Base-by-base conservation (phyloP, 2,113 vertebrate species). In the Smithornis capensis region DNA sequence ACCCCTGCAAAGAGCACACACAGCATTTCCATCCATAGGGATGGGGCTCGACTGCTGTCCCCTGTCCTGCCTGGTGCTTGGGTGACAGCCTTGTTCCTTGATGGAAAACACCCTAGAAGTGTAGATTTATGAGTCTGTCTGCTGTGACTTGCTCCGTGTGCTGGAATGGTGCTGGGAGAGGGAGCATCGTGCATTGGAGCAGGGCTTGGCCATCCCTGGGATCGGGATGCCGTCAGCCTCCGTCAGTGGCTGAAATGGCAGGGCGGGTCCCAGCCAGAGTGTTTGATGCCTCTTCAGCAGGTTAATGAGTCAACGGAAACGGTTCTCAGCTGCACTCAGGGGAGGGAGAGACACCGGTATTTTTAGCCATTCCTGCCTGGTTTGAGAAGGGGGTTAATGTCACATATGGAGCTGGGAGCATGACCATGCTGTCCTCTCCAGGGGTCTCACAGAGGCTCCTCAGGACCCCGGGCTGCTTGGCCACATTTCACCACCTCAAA, bases 171-270 rank as follows among this genome's bases (percentile, higher is more conserved):
- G 63, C 77, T 92, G 86, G 65, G 65, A 79, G 45, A 44, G 45
- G 55, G 64, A 70, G 19, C 14, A 3, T 1, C 1, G 4, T 29
- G 77, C n/a, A 2, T 4, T 16, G 50, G 81, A 94, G 84, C 24
- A 44, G 59, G 59, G 65, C 19, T 78, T 2, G 14, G 73, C 45
- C 28, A 18, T 65, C 40, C 9, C 29, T 0, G 1, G 45, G 59
- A 29, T 44, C 0, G 1, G 75, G 38, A 57, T 73, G 71, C 42
- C 0, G 0, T 75, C 62, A 25, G 49, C 31, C 8, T 64, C 56
- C 1, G 0, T n/a, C 67, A 35, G 38, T 5, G 1, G 60, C 65
- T 25, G 1, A 50, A 53, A 27, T 2, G 3, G 28, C 1, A 0
- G 40, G 45, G 40, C 31, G 44, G 76, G 55, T 65, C 4, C 1